Percentiles rank a stretch among this genome's conserved stretches.
These are phyloP conservation scores for Sebastes umbrosus DNA, from an alignment of 2,797 vertebrate species.

Conservation along the genomic window DNA sequence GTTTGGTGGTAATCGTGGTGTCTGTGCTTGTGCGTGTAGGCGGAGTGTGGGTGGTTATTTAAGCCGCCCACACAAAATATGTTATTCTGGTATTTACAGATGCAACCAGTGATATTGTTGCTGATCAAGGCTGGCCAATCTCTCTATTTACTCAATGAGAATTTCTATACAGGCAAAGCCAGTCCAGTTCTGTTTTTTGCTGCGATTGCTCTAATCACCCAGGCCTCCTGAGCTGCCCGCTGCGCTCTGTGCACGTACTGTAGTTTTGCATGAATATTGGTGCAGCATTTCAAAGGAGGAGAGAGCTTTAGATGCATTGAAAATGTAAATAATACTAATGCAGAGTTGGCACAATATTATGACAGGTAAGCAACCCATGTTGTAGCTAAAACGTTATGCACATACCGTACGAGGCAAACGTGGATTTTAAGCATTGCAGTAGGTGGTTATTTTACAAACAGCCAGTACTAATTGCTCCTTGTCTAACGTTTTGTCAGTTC, in stretches of 20 bases:
- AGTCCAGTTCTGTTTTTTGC: conserved; percentile 10
- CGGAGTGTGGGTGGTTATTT: background rate
- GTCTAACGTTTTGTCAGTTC: background rate
- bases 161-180: background rate
- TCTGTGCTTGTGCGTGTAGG: background rate
- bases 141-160: background rate
- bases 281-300: conserved; percentile 12
- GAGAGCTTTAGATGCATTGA: background rate
- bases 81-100: background rate
- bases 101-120: background rate
- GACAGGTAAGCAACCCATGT: background rate
- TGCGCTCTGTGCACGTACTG: background rate
- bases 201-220: conserved; percentile 8
- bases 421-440: background rate
- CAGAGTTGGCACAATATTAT: background rate
- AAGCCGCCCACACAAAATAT: background rate
- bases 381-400: background rate
- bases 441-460: background rate
- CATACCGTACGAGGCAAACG: background rate
- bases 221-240: background rate
- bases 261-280: background rate
- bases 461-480: background rate
- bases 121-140: conserved; percentile 6
- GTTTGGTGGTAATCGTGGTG: background rate
- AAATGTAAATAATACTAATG: background rate